phyloP scores from a whole-genome alignment of 2,113 vertebrate genomes.

The Prinia subflava region DNA sequence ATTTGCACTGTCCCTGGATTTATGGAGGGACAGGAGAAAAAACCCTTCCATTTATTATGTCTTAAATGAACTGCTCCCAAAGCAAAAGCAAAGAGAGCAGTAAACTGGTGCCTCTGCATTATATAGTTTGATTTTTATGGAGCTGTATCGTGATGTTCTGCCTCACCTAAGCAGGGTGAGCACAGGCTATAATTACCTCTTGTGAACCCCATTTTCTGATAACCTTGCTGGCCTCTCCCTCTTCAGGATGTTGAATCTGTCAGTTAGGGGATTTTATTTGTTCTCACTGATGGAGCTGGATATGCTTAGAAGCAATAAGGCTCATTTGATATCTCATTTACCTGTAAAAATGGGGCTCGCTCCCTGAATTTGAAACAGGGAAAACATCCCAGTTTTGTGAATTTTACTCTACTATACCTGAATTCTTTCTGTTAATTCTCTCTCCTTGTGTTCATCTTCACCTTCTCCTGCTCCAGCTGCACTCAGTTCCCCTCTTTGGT shows the following conservation, averaged over 20 bases:
- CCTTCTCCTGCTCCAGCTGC: not conserved
- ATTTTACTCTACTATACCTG: not conserved
- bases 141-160: slow-evolving; percentile 19
- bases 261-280: slow-evolving; percentile 32
- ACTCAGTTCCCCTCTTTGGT: not conserved
- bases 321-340: slow-evolving; percentile 23
- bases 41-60: slow-evolving; percentile 68
- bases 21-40: slow-evolving; percentile 55
- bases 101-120: slow-evolving; percentile 40
- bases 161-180: slow-evolving; percentile 34
- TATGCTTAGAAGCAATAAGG: not conserved
- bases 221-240: slow-evolving; percentile 25
- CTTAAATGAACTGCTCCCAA: slow-evolving; percentile 75
- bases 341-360: not conserved
- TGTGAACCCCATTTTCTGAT: slow-evolving; percentile 41
- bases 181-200: slow-evolving; percentile 40
- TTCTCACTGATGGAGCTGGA: not conserved
- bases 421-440: not conserved
- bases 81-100: slow-evolving; percentile 70
- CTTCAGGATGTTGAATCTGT: slow-evolving; percentile 18
- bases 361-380: not conserved
- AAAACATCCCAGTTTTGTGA: not conserved
- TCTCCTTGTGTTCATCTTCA: not conserved
- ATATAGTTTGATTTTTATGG: slow-evolving; percentile 61
- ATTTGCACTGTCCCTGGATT: slow-evolving; percentile 74